A percentile compares a stretch with the other conserved stretches of the same genome.
phyloP scores from a whole-genome alignment of 53 echinoderm and acorn worm species.

The Paracentrotus lividus region DNA sequence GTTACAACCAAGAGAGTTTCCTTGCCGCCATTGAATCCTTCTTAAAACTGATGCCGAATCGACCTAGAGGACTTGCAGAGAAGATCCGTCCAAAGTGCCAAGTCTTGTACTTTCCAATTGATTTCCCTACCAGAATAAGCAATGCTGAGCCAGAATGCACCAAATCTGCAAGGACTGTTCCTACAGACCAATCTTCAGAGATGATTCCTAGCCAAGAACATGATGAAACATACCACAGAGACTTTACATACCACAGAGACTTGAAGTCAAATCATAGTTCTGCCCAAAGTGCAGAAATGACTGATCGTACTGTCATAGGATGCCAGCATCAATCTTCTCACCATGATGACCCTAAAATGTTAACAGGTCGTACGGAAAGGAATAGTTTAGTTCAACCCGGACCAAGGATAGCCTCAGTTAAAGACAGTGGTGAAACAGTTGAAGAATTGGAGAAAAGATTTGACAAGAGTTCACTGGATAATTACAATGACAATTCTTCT shows the following conservation, averaged over 20 bases:
- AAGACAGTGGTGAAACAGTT: background rate
- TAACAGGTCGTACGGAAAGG: background rate
- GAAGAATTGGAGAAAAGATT: background rate
- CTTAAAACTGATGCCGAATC: conserved; percentile 90
- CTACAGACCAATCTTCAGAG: background rate
- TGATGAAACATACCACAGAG: too few species aligned
- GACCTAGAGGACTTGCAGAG: conserved; percentile 72
- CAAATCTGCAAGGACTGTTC: background rate
- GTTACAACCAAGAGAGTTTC: conserved; percentile 96
- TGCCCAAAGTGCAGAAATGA: background rate
- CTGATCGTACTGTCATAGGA: background rate
- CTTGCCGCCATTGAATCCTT: conserved; percentile 83
- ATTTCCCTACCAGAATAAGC: conserved; percentile 59
- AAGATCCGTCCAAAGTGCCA: conserved; percentile 88
- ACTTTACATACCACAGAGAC: background rate
- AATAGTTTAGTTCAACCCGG: background rate
- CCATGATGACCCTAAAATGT: background rate
- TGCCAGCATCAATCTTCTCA: background rate
- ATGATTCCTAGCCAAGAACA: background rate
- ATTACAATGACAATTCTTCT: background rate
- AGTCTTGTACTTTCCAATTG: conserved; percentile 88
- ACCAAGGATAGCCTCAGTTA: background rate
- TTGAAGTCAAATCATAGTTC: background rate
- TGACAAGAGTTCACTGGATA: background rate
- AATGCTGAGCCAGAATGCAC: background rate